A percentile compares a stretch with the other conserved stretches of the same genome.
Conservation (phyloP, 2,797 vertebrate species). For the Ambastaia sidthimunki region DNA sequence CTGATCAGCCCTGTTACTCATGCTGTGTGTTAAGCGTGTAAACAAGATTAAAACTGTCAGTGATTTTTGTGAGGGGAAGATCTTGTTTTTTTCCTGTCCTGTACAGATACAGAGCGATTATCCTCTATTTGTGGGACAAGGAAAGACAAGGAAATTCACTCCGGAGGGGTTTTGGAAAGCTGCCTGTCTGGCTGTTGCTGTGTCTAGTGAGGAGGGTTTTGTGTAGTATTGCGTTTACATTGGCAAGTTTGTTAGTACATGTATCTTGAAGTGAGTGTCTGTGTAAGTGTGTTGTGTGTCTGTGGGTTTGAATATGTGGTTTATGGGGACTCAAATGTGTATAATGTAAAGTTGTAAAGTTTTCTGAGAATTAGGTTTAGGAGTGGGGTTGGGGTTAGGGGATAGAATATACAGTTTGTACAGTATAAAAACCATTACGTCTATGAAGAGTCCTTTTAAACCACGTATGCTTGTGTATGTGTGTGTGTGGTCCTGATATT, state of each 20-base stretch:
- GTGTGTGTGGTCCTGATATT: too few relatives aligned
- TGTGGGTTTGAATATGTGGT: too few relatives aligned
- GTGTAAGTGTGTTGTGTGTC: too few relatives aligned
- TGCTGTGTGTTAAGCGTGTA: slow-evolving; percentile 27
- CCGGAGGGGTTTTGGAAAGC: slow-evolving; percentile 24
- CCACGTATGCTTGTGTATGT: background rate
- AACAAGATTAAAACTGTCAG: slow-evolving; percentile 26
- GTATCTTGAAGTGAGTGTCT: background rate
- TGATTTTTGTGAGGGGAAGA: background rate
- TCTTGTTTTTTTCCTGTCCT: slow-evolving; percentile 57
- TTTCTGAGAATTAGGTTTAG: too few relatives aligned
- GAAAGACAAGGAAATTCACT: slow-evolving; percentile 27
- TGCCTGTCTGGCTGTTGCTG: slow-evolving; percentile 36
- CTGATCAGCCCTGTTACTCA: slow-evolving; percentile 31
- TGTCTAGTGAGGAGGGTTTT: slow-evolving; percentile 20
- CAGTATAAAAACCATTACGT: too few relatives aligned
- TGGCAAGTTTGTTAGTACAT: background rate
- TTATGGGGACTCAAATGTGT: too few relatives aligned
- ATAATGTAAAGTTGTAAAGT: too few relatives aligned
- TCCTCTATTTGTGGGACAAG: slow-evolving; percentile 36
- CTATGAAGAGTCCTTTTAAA: too few relatives aligned
- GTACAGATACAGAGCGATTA: slow-evolving; percentile 27
- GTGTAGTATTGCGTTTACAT: background rate
- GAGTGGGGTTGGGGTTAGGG: too few relatives aligned
- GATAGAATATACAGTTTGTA: too few relatives aligned